A percentile compares a stretch with the other conserved stretches of the same genome.
Conservation (phyloP, 2,888 invertebrate species). For the Temnothorax rugatulus region DNA sequence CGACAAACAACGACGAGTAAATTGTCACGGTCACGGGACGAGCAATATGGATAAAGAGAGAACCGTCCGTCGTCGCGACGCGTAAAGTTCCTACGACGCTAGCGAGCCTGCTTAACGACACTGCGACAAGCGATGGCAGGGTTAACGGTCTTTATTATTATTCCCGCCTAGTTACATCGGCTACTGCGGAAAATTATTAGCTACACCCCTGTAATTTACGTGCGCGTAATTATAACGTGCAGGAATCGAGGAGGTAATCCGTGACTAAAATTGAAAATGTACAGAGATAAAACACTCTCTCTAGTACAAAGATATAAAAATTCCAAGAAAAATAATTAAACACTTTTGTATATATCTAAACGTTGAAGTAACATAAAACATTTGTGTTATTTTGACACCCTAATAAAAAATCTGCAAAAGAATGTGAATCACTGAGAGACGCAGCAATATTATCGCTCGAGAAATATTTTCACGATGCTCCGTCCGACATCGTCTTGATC, state of each 20-base stretch:
- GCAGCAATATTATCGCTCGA: neutral
- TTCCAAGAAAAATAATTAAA: neutral
- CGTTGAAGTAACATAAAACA: neutral
- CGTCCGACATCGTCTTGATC: slow-evolving; percentile 50
- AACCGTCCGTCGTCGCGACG: slow-evolving; percentile 44
- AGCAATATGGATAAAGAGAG: slow-evolving; percentile 60
- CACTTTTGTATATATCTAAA: neutral
- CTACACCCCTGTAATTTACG: slow-evolving; percentile 66
- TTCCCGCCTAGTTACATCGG: slow-evolving; percentile 65
- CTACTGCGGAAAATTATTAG: slow-evolving; percentile 74
- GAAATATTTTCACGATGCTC: neutral
- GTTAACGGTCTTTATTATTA: slow-evolving; percentile 80
- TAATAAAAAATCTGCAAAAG: neutral
- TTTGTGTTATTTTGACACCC: neutral
- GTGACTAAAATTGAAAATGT: neutral
- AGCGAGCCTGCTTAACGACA: slow-evolving; percentile 70
- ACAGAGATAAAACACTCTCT: neutral
- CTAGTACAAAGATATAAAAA: neutral
- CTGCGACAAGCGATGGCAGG: slow-evolving; percentile 70
- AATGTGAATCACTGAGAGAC: neutral
- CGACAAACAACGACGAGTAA: slow-evolving; percentile 64
- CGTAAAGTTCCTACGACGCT: slow-evolving; percentile 61
- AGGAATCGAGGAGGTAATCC: slow-evolving; percentile 34
- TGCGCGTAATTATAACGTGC: slow-evolving; percentile 76
- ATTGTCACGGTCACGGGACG: slow-evolving; percentile 74